A percentile compares a stretch with the other conserved stretches of the same genome.
These are phyloP conservation scores for Morpho achilles DNA, from an alignment of 2,888 invertebrate genomes.

Conservation along the genomic window DNA sequence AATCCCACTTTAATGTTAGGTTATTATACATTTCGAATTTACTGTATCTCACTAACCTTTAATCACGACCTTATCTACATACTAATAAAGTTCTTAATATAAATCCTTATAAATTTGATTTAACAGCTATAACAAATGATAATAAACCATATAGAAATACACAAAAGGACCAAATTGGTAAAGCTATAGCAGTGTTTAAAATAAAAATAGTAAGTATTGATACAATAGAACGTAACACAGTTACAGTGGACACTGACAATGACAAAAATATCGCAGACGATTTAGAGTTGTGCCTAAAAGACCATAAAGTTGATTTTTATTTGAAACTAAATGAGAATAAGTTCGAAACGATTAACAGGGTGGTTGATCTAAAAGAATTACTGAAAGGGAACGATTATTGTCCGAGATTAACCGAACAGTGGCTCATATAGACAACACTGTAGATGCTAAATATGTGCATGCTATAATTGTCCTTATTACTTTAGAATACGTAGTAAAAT, in stretches of 20 bases:
- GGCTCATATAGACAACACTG: slow-evolving; percentile 18
- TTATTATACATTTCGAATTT: slow-evolving; percentile 49
- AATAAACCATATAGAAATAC: slow-evolving; percentile 23
- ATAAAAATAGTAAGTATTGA: slow-evolving; percentile 43
- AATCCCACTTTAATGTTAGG: slow-evolving; percentile 59
- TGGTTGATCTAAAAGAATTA: slow-evolving; percentile 65
- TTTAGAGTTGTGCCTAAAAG: slow-evolving; percentile 14
- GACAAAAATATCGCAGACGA: slow-evolving; percentile 25
- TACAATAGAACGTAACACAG: slow-evolving; percentile 51
- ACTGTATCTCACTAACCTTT: not conserved
- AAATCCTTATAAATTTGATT: slow-evolving; percentile 5
- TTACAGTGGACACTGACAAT: slow-evolving; percentile 50
- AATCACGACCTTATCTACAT: slow-evolving; percentile 33
- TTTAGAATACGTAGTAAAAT: slow-evolving; percentile 4
- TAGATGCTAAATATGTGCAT: slow-evolving; percentile 2
- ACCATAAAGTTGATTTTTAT: slow-evolving; percentile 36
- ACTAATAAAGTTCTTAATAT: not conserved
- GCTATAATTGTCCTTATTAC: slow-evolving; percentile 15
- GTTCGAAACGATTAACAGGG: slow-evolving; percentile 67
- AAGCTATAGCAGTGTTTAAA: slow-evolving; percentile 24
- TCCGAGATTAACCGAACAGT: slow-evolving; percentile 45
- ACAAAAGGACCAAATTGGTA: slow-evolving; percentile 32
- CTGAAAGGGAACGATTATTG: slow-evolving; percentile 68
- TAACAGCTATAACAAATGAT: slow-evolving; percentile 21
- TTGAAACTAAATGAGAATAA: slow-evolving; percentile 34